Evolutionary conservation across 2,113 vertebrate genomes (phyloP).

Genomic region (Microtus oregoni): DNA sequence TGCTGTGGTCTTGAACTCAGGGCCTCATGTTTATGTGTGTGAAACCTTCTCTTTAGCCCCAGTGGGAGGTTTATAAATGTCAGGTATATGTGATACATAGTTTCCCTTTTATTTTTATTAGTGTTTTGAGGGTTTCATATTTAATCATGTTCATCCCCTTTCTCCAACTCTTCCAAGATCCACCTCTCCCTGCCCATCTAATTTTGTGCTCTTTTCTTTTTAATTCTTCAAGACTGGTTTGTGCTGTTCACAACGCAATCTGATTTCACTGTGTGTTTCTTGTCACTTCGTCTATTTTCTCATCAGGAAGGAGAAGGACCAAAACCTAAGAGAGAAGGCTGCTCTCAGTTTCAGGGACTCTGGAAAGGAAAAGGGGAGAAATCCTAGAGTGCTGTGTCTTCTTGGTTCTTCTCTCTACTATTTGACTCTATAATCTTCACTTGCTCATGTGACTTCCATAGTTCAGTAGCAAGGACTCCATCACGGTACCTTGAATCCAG

Average conservation of each 20-base stretch:
- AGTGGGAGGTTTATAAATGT: neutral
- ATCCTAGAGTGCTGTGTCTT: neutral
- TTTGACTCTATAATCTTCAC: neutral
- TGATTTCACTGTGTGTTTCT: neutral
- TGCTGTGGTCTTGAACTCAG: neutral
- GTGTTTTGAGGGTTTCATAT: neutral
- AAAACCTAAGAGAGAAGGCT: neutral
- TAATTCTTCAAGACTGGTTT: neutral
- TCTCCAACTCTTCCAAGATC: neutral
- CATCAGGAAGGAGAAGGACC: neutral
- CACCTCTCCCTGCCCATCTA: neutral
- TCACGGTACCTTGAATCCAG: neutral
- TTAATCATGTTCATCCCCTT: neutral
- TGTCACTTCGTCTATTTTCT: neutral
- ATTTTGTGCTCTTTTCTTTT: neutral
- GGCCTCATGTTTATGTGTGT: neutral
- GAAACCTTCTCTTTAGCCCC: neutral
- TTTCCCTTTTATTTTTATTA: neutral
- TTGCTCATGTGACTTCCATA: neutral
- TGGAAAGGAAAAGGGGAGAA: neutral
- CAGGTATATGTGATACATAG: neutral
- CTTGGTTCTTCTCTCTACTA: neutral
- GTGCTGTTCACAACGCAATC: neutral
- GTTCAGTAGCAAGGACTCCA: neutral
- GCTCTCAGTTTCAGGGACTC: neutral